phyloP scores from a whole-genome alignment of 1,140 invertebrate genomes.

The Oryzaephilus surinamensis region DNA sequence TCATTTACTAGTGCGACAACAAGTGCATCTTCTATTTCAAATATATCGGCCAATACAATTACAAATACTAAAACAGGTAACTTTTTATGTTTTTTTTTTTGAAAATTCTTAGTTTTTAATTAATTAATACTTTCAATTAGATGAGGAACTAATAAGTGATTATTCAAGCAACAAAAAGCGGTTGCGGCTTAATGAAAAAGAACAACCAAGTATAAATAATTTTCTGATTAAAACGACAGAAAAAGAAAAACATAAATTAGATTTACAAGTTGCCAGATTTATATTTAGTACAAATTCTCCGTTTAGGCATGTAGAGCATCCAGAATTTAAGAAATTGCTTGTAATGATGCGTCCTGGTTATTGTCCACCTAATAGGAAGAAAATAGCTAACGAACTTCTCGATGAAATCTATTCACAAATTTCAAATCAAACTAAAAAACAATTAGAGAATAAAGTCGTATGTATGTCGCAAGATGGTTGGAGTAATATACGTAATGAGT shows the following conservation, averaged over 20 bases:
- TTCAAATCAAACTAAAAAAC: conserved; percentile 1
- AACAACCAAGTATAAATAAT: too few species aligned
- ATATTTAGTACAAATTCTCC: background rate
- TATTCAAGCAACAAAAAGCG: too few species aligned
- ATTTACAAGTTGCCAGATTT: background rate
- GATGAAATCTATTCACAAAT: conserved; percentile 1
- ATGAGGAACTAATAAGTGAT: too few species aligned
- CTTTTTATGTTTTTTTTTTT: too few species aligned
- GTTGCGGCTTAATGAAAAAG: too few species aligned
- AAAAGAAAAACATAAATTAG: background rate
- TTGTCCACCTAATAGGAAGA: conserved; percentile 1
- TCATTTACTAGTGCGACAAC: too few species aligned
- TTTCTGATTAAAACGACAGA: too few species aligned
- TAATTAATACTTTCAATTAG: too few species aligned
- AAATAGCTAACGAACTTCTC: conserved; percentile 1
- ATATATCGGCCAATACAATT: too few species aligned
- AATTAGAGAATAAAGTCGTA: conserved; percentile 1
- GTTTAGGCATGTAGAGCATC: conserved; percentile 1
- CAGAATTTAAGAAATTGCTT: background rate
- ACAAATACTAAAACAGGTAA: too few species aligned
- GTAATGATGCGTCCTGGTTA: conserved; percentile 1
- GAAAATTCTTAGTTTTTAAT: too few species aligned
- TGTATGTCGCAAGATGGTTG: conserved; percentile 3
- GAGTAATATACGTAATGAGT: conserved; percentile 4
- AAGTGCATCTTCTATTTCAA: too few species aligned